Conservation (phyloP, 2,113 vertebrate genomes). For the Rhea americana region DNA sequence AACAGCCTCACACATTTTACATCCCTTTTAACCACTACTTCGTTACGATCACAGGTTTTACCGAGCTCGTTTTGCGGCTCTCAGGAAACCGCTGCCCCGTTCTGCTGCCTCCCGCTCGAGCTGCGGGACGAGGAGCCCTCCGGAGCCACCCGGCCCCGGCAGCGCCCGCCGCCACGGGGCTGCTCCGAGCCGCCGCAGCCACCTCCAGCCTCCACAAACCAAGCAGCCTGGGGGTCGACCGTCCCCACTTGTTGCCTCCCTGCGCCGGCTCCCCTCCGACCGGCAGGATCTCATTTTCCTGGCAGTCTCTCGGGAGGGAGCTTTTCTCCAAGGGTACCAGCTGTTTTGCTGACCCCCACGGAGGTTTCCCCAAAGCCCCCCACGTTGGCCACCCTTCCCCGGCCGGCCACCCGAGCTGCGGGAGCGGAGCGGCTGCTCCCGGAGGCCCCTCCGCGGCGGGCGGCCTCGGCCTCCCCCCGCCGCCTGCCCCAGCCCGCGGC, state of each 20-base stretch:
- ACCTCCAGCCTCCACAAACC: neutral
- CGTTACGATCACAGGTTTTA: neutral
- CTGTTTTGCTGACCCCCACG: neutral
- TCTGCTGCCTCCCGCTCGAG: neutral
- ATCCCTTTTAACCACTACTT: neutral
- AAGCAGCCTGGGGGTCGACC: too few relatives aligned
- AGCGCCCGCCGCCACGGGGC: neutral
- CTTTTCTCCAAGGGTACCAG: neutral
- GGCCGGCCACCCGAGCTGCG: neutral
- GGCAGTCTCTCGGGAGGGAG: neutral
- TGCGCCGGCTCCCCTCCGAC: neutral
- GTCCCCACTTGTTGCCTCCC: neutral
- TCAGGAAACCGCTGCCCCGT: too few relatives aligned
- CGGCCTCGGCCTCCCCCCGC: rapidly evolving
- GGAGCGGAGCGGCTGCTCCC: rapidly evolving
- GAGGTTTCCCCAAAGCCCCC: neutral
- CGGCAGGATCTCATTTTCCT: neutral
- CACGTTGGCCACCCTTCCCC: neutral
- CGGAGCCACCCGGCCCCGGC: too few relatives aligned
- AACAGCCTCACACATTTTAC: neutral
- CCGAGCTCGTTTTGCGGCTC: too few relatives aligned
- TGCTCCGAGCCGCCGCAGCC: neutral
- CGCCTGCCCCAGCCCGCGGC: neutral
- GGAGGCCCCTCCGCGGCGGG: too few relatives aligned
- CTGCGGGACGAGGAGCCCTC: too few relatives aligned